Evolutionary conservation across 2,888 invertebrate genomes (phyloP), one percentile per base, ranked within the genome.

Genomic region (Ganaspis brasiliensis): DNA sequence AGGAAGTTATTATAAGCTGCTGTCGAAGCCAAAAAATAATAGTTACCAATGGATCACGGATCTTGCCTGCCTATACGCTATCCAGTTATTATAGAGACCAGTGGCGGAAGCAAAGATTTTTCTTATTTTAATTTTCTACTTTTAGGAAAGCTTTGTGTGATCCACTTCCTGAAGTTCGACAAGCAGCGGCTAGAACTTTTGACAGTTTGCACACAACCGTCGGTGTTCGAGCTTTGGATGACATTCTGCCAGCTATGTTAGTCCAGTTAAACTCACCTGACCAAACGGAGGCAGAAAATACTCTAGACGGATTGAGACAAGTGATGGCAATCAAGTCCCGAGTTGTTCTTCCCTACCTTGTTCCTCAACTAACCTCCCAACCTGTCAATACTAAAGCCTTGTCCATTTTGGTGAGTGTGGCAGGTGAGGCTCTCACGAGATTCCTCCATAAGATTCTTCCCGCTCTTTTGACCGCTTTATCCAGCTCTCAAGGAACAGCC

Each of bases 301-400:
- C 98, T 10, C 93, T 99, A 81, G 99, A 99, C 91, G 99, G 99
- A 21, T 93, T 99, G 83, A 95, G 97, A 77, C 98, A 99, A 94
- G 97, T 99, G 55, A 98, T 99, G 98, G 96, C 97, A 14, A 97
- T 99, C 76, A 99, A 99, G 92, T 98, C 98, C 0, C 94, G 97
- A 84, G 98, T 98, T 0, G 98, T 99, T 74, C 93, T 99, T 83
- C 99, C 99, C 0, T 99, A 98, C 92, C 94, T 99, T 79, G 96
- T 99, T 79, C 99, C 99, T 3, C 97, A 98, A 92, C 92, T 99
- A 87, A 98, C 98, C 0, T 95, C 96, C 8, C 94, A 95, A 6
- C 98, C 98, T 21, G 96, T 97, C 8, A 98, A 99, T 92, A 97
- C 98, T 14, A 96, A 97, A 92, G 99, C 98, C 0, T 93, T 99